Base-by-base conservation (phyloP, 2,797 vertebrate species). In the Taenioides sp. region DNA sequence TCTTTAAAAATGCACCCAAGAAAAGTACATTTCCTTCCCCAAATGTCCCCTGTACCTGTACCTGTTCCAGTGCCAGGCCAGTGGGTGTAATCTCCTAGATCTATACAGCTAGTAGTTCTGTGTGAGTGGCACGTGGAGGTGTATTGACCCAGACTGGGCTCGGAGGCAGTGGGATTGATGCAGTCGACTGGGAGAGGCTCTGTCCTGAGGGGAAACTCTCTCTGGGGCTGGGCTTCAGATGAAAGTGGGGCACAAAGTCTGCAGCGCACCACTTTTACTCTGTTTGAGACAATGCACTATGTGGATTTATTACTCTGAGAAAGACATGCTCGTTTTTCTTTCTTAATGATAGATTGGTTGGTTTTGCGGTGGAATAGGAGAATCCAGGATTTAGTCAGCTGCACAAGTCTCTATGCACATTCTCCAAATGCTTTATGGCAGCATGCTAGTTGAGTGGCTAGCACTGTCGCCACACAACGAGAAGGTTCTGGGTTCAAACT, bases 201-300 rank as follows among this genome's bases (percentile, higher is more conserved):
- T 65, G 73, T 87, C 90, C 87, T 80, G 77, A 76, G 88, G 87
- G 86, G 80, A 66, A 66, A 77, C 77, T 81, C 83, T 80, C 81
- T 85, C 82, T 11, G 73, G 72, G 57, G 22, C 79, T 72, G 80
- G 83, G 84, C 74, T 88, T 62, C 1, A 87, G 80, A 83, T 78
- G 77, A 88, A 91, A 90, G 84, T 90, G 84, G 90, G 87, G 80
- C 91, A 88, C 31, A 0, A 62, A 82, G 77, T 82, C 72, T 86
- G 75, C 60, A 79, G 74, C 73, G 68, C 73, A 75, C 76, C 61
- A 71, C 75, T 81, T 82, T 75, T 69, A 37, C 76, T 76, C 54
- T 60, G 57, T 52, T 58, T 50, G 18, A 67, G 76, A 65, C 78
- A 81, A 85, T 59, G 54, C 72, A 76, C 70, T 72, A 43, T 80